Conservation (phyloP, 2,113 vertebrate species). For the Microtus pennsylvanicus region DNA sequence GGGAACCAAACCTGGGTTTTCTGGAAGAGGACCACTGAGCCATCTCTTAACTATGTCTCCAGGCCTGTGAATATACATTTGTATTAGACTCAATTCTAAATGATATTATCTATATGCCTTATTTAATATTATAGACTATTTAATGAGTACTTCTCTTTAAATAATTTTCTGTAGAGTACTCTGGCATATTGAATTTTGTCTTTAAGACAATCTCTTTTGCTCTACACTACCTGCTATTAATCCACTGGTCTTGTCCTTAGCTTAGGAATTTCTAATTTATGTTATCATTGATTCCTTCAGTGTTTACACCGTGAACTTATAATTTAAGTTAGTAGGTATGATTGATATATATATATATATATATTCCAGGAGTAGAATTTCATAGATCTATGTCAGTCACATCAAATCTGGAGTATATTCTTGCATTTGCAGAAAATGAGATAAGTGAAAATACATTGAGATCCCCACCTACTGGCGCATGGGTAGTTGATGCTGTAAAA, state of each 20-base stretch:
- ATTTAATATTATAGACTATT: conserved; percentile 6
- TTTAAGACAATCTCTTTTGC: neutral
- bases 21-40: neutral
- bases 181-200: neutral
- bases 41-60: neutral
- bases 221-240: neutral
- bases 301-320: neutral
- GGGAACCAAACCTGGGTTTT: neutral
- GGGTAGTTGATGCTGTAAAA: neutral
- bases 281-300: conserved; percentile 10
- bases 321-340: conserved; percentile 30
- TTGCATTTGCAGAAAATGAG: neutral
- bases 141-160: conserved; percentile 1
- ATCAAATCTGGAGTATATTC: neutral
- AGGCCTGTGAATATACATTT: neutral
- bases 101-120: neutral
- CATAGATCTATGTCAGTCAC: neutral
- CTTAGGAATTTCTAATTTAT: conserved; percentile 42
- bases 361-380: neutral
- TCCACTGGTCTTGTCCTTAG: neutral
- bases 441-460: neutral
- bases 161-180: neutral
- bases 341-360: no score
- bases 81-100: conserved; percentile 28
- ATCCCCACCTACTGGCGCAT: neutral